These are phyloP conservation scores for Zeus faber DNA, from an alignment of 2,113 vertebrate genomes.

Conservation along the genomic window DNA sequence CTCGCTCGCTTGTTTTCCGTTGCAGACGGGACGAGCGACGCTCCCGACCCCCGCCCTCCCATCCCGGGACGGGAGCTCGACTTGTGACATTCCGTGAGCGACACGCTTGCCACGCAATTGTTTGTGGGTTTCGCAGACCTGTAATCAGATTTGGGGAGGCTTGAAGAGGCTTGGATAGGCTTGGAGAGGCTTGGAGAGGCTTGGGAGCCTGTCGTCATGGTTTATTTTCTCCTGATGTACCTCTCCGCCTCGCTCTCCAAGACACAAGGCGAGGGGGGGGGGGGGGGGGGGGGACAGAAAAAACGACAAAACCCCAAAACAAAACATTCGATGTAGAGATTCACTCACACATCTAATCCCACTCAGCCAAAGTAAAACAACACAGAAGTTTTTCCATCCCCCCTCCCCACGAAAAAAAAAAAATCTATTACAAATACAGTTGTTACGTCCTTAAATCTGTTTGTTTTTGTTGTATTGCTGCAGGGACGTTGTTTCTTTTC, in stretches of 20 bases:
- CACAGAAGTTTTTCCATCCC: slow-evolving; percentile 24
- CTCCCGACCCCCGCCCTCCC: slow-evolving; percentile 16
- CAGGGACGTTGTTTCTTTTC: slow-evolving; percentile 38
- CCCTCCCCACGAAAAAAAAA: slow-evolving; percentile 7
- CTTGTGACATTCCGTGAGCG: slow-evolving; percentile 47
- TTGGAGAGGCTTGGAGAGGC: slow-evolving; percentile 68
- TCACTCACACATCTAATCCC: slow-evolving; percentile 21
- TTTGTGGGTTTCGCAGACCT: slow-evolving; percentile 73
- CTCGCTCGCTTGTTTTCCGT: background rate
- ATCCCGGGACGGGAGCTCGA: slow-evolving; percentile 48
- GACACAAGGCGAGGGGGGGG: too few relatives aligned
- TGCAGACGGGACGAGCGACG: too few relatives aligned
- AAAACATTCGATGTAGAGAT: slow-evolving; percentile 9
- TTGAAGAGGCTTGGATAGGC: too few relatives aligned
- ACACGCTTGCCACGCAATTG: slow-evolving; percentile 64
- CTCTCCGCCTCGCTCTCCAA: slow-evolving; percentile 47
- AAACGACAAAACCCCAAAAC: slow-evolving; percentile 27
- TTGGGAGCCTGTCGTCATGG: slow-evolving; percentile 61
- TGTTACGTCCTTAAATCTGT: slow-evolving; percentile 69
- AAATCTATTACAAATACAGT: slow-evolving; percentile 58
- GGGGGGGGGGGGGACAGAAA: slow-evolving; percentile 67
- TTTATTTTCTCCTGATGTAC: slow-evolving; percentile 28
- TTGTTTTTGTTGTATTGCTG: slow-evolving; percentile 69
- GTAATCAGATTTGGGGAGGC: slow-evolving; percentile 73
- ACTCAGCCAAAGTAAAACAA: slow-evolving; percentile 18